Evolutionary conservation across 35 echinoderm and acorn worm genomes (phyloP).

Genomic region (Strongylocentrotus purpuratus): DNA sequence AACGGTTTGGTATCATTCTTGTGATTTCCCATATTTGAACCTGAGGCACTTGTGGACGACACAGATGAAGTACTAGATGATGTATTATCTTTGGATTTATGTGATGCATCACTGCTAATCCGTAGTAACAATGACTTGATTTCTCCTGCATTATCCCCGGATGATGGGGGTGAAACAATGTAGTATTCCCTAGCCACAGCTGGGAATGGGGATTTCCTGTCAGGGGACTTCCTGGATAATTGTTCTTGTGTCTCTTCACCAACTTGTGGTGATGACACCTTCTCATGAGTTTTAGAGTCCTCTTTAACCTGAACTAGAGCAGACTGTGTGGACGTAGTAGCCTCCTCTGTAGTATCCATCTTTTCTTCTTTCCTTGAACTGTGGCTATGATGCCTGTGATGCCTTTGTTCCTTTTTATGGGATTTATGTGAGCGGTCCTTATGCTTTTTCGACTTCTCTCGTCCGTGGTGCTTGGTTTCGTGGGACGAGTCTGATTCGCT

Average conservation of each 20-base stretch:
- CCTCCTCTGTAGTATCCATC: slow-evolving; percentile 47
- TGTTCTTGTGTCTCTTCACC: slow-evolving; percentile 1
- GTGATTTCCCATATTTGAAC: slow-evolving; percentile 36
- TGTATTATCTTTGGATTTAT: slow-evolving; percentile 63
- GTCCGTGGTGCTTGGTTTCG: slow-evolving; percentile 60
- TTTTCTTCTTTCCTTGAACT: slow-evolving; percentile 73
- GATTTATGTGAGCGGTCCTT: slow-evolving; percentile 81
- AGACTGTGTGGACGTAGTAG: slow-evolving; percentile 47
- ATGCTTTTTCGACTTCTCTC: slow-evolving; percentile 72
- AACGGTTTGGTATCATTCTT: slow-evolving; percentile 37
- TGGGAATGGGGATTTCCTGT: slow-evolving; percentile 50
- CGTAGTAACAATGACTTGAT: slow-evolving; percentile 84
- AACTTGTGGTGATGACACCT: slow-evolving; percentile 49
- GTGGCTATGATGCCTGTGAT: slow-evolving; percentile 73
- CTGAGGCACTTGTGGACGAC: slow-evolving; percentile 78
- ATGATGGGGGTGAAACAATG: slow-evolving; percentile 85
- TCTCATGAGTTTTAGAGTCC: slow-evolving; percentile 60
- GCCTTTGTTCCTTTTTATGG: slow-evolving; percentile 81
- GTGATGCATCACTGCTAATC: slow-evolving; percentile 51
- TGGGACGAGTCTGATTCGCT: slow-evolving; percentile 46
- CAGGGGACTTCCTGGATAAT: background rate
- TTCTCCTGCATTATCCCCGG: slow-evolving; percentile 75
- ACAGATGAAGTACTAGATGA: slow-evolving; percentile 60
- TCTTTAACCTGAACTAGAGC: slow-evolving; percentile 42
- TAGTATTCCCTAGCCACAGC: slow-evolving; percentile 76